Percentiles rank a stretch among this genome's conserved stretches.
These are phyloP conservation scores for Melipona beecheii DNA, from an alignment of 2,888 invertebrate species.

Conservation along the genomic window DNA sequence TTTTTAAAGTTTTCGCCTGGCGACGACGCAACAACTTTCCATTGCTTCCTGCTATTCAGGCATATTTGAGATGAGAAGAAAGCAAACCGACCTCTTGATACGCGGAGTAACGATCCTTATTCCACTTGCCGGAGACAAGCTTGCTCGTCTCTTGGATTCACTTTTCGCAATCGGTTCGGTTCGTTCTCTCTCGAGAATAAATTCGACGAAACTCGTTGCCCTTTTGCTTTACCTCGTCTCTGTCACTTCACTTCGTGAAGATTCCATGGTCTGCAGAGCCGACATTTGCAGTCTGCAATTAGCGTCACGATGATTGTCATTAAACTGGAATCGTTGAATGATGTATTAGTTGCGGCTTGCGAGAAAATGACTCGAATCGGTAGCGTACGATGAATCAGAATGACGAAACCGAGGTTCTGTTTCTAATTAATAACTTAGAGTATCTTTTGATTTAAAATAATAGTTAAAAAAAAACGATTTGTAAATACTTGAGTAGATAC, in stretches of 20 bases:
- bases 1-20: constrained; percentile 40
- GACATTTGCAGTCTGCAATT: constrained; percentile 63
- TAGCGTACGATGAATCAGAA: too few relatives aligned
- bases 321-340: neutral
- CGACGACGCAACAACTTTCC: constrained; percentile 57
- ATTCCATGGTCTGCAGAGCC: neutral
- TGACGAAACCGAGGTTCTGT: neutral
- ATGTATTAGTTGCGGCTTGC: too few relatives aligned
- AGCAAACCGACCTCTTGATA: constrained; percentile 24
- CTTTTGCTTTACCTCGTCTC: constrained; percentile 51
- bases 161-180: constrained; percentile 58
- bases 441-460: too few relatives aligned
- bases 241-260: constrained; percentile 5
- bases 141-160: constrained; percentile 20
- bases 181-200: neutral
- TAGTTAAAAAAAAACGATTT: too few relatives aligned
- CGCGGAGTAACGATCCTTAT: constrained; percentile 24
- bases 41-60: constrained; percentile 49
- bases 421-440: too few relatives aligned
- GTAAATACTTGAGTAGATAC: too few relatives aligned
- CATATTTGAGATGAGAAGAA: constrained; percentile 53
- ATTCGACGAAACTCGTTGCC: constrained; percentile 60
- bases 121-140: constrained; percentile 6
- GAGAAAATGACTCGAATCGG: neutral
- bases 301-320: constrained; percentile 31